Percentiles rank a stretch among this genome's conserved stretches.
These are phyloP conservation scores for Sympetrum striolatum DNA, from an alignment of 2,888 invertebrate genomes.

Conservation along the genomic window DNA sequence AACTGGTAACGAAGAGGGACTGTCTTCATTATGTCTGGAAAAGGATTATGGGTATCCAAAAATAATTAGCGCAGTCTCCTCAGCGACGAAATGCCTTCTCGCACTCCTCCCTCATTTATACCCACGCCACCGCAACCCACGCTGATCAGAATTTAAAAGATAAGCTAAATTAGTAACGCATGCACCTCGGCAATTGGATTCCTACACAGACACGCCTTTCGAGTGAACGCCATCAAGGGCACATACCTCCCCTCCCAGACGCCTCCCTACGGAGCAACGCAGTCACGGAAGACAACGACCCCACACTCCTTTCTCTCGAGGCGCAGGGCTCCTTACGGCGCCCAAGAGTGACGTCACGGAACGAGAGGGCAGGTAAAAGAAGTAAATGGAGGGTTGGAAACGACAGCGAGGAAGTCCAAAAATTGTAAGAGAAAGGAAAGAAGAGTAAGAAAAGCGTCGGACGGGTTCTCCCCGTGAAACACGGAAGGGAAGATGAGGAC, in stretches of 20 bases:
- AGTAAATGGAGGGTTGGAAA: not conserved
- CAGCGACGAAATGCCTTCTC: not conserved
- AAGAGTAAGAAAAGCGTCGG: not conserved
- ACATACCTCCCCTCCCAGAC: not conserved
- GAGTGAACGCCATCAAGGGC: conserved; percentile 14
- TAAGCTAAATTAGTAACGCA: not conserved
- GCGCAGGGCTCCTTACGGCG: conserved; percentile 19
- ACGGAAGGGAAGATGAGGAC: not conserved
- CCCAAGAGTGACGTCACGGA: conserved; percentile 38
- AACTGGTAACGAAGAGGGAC: too few relatives aligned
- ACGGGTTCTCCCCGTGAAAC: not conserved
- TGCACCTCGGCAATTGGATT: not conserved
- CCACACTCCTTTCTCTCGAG: not conserved
- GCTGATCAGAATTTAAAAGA: not conserved
- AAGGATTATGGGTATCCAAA: too few relatives aligned
- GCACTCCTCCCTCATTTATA: not conserved
- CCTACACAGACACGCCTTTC: conserved; percentile 3
- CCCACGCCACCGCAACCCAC: not conserved
- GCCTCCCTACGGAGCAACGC: not conserved
- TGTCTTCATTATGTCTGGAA: too few relatives aligned
- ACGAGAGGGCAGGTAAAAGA: not conserved
- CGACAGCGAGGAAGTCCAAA: not conserved
- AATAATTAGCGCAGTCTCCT: too few relatives aligned
- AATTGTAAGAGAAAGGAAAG: not conserved
- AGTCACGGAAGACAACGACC: not conserved